These are phyloP conservation scores for Megaceryle maxima DNA, from an alignment of 2,113 vertebrate species.

Conservation along the genomic window DNA sequence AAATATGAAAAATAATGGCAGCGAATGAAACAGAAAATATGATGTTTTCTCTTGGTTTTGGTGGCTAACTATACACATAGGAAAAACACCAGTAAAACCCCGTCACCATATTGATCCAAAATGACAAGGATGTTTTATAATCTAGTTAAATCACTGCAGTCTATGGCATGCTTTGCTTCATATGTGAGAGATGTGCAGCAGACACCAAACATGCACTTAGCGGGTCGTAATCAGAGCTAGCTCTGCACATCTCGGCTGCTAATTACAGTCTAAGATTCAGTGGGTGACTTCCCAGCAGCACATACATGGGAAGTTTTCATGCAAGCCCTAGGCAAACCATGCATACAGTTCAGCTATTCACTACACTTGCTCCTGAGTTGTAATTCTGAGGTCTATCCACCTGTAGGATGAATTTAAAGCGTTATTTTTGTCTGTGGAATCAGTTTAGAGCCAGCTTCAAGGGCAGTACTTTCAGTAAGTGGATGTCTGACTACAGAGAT, in stretches of 20 bases:
- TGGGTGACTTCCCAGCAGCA: neutral
- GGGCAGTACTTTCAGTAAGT: neutral
- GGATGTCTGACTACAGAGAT: neutral
- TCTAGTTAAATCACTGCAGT: neutral
- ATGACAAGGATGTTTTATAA: neutral
- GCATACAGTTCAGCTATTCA: neutral
- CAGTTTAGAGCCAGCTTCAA: neutral
- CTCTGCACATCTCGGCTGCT: neutral
- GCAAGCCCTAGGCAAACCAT: neutral
- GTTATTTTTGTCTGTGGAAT: neutral
- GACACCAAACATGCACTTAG: neutral
- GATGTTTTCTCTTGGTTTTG: slow-evolving; percentile 26
- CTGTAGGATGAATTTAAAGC: neutral
- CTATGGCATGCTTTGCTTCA: neutral
- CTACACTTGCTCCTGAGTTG: neutral
- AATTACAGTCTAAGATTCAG: neutral
- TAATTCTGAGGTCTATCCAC: neutral
- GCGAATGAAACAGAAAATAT: slow-evolving; percentile 48
- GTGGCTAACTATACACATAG: slow-evolving; percentile 43
- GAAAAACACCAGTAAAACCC: neutral
- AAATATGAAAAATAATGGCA: slow-evolving; percentile 31
- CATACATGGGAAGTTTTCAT: neutral
- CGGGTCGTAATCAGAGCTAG: neutral
- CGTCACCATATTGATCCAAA: slow-evolving; percentile 10
- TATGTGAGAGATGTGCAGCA: neutral